phyloP scores from a whole-genome alignment of 2,888 invertebrate species.

The Hybos culiciformis region DNA sequence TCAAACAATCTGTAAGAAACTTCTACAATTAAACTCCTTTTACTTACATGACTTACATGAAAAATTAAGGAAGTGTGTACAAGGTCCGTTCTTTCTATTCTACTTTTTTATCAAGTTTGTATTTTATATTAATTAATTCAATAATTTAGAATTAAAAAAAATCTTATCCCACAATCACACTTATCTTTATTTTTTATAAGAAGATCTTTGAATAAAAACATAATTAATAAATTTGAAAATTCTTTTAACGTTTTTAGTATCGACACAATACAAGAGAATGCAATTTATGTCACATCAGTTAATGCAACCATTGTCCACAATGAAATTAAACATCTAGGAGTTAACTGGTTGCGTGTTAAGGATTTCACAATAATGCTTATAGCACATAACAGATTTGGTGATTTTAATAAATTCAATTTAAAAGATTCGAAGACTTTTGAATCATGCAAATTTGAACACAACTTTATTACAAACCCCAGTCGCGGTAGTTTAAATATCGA shows the following conservation, averaged over 20 bases:
- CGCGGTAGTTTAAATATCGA: conserved; percentile 28
- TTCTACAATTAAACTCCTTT: too few relatives aligned
- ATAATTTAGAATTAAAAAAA: too few relatives aligned
- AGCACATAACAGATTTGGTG: conserved; percentile 26
- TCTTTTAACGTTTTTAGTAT: conserved; percentile 21
- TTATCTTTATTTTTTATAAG: too few relatives aligned
- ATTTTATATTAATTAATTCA: too few relatives aligned
- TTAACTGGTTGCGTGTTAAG: conserved; percentile 28
- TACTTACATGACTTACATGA: too few relatives aligned
- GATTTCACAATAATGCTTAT: conserved; percentile 26
- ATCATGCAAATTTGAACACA: conserved; percentile 28
- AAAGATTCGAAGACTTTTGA: conserved; percentile 19
- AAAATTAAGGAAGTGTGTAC: too few relatives aligned
- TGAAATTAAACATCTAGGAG: conserved; percentile 22
- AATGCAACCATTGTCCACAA: conserved; percentile 26
- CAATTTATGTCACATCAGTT: conserved; percentile 26
- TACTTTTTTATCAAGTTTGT: too few relatives aligned
- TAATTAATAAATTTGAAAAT: too few relatives aligned
- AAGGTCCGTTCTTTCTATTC: too few relatives aligned
- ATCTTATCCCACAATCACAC: too few relatives aligned
- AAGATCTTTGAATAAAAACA: too few relatives aligned
- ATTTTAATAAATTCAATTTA: conserved; percentile 23
- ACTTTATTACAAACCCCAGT: conserved; percentile 24
- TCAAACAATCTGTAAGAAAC: conserved; percentile 26
- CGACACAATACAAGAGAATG: conserved; percentile 25